Evolutionary conservation across 2,113 vertebrate species (phyloP).

Genomic region (Myotis davidii): DNA sequence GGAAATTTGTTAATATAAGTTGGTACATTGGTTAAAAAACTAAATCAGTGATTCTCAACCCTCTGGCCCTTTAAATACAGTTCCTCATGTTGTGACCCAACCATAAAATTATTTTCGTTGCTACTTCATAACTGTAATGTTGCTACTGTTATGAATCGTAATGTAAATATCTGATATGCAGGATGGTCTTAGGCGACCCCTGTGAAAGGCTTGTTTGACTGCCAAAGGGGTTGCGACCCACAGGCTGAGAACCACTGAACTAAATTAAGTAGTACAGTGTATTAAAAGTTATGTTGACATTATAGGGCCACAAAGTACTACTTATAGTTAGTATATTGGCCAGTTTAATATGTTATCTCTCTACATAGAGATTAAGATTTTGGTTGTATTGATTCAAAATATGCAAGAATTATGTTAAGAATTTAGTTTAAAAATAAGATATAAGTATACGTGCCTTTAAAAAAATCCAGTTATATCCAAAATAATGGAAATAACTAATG

Average conservation of each 20-base stretch:
- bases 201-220: too few species aligned
- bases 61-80: too few species aligned
- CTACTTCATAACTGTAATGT: too few species aligned
- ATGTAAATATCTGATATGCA: too few species aligned
- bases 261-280: background rate
- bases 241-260: background rate
- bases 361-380: background rate
- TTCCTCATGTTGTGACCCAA: too few species aligned
- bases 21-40: constrained; percentile 40
- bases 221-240: too few species aligned
- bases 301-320: background rate
- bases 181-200: too few species aligned
- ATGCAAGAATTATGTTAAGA: constrained; percentile 33
- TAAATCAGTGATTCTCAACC: background rate
- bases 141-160: too few species aligned
- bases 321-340: constrained; percentile 4
- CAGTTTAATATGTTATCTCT: constrained; percentile 23
- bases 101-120: too few species aligned
- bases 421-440: constrained; percentile 38
- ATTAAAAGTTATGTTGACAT: constrained; percentile 41
- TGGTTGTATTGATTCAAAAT: constrained; percentile 41
- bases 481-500: constrained; percentile 45
- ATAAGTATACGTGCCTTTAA: background rate
- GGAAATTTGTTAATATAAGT: constrained; percentile 5
- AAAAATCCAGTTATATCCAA: background rate